Conservation (phyloP, 2,888 invertebrate species). For the Lordiphosa andalusiaca region DNA sequence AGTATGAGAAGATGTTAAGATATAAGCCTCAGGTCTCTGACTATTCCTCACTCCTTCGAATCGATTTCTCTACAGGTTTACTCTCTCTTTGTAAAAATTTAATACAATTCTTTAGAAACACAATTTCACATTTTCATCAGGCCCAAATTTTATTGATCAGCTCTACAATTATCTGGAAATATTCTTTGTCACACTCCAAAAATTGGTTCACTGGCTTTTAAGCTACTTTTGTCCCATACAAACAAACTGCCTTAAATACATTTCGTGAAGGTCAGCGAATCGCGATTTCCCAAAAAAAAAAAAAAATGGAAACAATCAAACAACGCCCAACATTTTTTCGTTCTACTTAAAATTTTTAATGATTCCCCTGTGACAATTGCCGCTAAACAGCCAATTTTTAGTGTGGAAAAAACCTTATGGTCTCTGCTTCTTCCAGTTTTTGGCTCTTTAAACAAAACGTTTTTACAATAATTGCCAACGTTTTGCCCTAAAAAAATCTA, state of each 20-base stretch:
- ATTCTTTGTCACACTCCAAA: no score
- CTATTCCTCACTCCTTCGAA: no score
- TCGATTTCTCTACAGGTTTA: no score
- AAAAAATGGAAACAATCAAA: background rate
- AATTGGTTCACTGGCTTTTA: no score
- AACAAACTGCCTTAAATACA: background rate
- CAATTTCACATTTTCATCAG: no score
- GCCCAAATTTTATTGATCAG: no score
- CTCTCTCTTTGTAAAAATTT: no score
- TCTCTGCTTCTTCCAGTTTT: background rate
- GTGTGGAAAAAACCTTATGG: slow-evolving; percentile 4
- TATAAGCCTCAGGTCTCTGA: no score
- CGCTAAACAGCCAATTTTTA: slow-evolving; percentile 7
- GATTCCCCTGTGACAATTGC: slow-evolving; percentile 11
- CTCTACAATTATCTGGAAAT: no score
- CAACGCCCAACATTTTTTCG: slow-evolving; percentile 4
- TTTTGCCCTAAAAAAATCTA: slow-evolving; percentile 69
- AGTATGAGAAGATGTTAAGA: no score
- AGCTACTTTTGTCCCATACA: background rate
- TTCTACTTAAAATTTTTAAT: slow-evolving; percentile 5
- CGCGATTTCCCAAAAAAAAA: background rate
- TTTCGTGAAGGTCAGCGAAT: slow-evolving; percentile 2
- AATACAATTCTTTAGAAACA: no score
- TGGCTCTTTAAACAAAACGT: slow-evolving; percentile 4
- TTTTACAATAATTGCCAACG: slow-evolving; percentile 32